Percentiles rank a stretch among this genome's conserved stretches.
Conservation (phyloP, 2,888 invertebrate genomes). For the Exocentrus adspersus region DNA sequence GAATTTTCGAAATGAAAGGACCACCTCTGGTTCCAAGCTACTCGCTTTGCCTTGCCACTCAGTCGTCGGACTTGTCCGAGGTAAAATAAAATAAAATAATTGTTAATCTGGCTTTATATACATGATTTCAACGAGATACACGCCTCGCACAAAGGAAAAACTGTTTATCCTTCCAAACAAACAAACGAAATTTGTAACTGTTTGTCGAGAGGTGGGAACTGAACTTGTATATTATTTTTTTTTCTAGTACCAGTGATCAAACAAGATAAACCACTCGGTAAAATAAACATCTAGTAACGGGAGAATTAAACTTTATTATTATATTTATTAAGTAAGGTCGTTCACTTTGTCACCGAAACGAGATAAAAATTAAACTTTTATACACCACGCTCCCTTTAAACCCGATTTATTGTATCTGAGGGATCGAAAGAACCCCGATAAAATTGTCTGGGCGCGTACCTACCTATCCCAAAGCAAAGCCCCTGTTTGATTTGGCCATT, state of each 20-base stretch:
- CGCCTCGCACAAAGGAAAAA: no score
- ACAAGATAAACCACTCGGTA: no score
- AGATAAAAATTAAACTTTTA: constrained; percentile 10
- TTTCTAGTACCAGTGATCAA: no score
- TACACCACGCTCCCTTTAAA: no score
- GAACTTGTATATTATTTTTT: no score
- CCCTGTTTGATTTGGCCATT: constrained; percentile 44
- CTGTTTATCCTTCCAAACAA: no score
- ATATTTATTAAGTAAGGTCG: neutral
- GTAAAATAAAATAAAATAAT: neutral
- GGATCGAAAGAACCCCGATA: constrained; percentile 35
- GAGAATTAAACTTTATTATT: neutral
- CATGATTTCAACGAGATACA: no score
- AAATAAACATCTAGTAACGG: neutral
- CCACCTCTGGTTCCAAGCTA: neutral
- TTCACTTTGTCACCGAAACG: neutral
- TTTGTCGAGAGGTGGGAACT: no score
- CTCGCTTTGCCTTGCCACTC: no score
- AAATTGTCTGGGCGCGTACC: constrained; percentile 36
- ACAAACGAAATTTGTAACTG: no score
- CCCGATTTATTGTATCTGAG: constrained; percentile 39
- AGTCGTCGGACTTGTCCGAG: neutral
- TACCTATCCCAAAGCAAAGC: no score
- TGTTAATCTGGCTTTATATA: neutral
- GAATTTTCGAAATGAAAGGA: neutral